Conservation (phyloP, 2,888 invertebrate genomes). For the Meiosimyza decipiens region DNA sequence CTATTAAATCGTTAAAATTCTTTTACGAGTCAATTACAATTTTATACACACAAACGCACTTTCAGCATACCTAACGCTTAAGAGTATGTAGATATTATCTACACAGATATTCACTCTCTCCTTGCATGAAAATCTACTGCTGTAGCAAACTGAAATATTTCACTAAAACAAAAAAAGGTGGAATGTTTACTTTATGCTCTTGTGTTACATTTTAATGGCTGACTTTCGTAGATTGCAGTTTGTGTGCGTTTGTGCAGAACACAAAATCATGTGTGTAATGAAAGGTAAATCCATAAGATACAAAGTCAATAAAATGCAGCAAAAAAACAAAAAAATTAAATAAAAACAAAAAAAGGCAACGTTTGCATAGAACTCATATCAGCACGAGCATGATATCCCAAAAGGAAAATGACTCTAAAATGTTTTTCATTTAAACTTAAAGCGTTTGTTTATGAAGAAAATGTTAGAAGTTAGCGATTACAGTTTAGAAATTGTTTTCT, state of each 20-base stretch:
- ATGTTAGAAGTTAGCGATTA: too few relatives aligned
- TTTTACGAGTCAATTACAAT: constrained; percentile 34
- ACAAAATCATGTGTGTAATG: neutral
- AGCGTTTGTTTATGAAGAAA: too few relatives aligned
- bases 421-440: too few relatives aligned
- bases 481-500: too few relatives aligned
- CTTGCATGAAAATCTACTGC: too few relatives aligned
- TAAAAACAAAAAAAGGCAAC: neutral
- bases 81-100: neutral
- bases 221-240: neutral
- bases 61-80: neutral
- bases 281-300: constrained; percentile 26
- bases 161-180: constrained; percentile 2
- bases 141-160: too few relatives aligned
- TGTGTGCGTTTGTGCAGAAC: constrained; percentile 5
- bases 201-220: constrained; percentile 31
- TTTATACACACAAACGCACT: neutral
- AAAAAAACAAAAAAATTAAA: neutral
- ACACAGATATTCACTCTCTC: neutral
- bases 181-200: constrained; percentile 35
- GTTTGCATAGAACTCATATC: neutral
- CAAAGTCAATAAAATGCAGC: constrained; percentile 28
- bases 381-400: too few relatives aligned
- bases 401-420: too few relatives aligned
- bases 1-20: constrained; percentile 31